phyloP scores from a whole-genome alignment of 1,140 invertebrate genomes.

The Drosophila suzukii region DNA sequence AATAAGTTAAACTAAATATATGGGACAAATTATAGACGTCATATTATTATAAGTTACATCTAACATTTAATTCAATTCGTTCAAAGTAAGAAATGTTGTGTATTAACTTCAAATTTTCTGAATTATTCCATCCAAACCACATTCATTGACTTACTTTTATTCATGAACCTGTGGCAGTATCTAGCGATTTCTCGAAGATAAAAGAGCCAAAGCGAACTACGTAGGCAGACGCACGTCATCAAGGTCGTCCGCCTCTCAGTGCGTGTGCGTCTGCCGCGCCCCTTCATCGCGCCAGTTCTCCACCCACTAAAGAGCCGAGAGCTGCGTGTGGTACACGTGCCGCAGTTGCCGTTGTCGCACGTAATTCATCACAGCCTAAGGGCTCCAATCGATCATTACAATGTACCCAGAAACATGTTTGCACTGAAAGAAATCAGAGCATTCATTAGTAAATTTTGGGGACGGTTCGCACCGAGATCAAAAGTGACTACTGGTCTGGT shows the following conservation, averaged over 20 bases:
- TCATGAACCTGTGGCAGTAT: background rate
- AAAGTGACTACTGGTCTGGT: too few species aligned
- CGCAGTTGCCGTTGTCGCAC: conserved; percentile 38
- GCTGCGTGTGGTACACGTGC: conserved; percentile 65
- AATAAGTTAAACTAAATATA: too few species aligned
- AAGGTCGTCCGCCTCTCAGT: conserved; percentile 50
- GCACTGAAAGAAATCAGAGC: background rate
- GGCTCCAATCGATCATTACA: conserved; percentile 27
- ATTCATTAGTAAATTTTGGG: too few species aligned
- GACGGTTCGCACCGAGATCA: too few species aligned
- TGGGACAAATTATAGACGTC: too few species aligned
- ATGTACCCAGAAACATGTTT: conserved; percentile 9
- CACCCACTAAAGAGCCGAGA: conserved; percentile 15
- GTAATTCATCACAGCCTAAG: conserved; percentile 52
- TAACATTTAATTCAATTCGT: background rate
- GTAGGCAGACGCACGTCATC: conserved; percentile 42
- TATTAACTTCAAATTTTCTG: background rate
- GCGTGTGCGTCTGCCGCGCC: conserved; percentile 47
- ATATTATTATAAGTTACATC: too few species aligned
- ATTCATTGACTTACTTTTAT: background rate
- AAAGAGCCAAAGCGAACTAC: conserved; percentile 7
- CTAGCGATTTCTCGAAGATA: conserved; percentile 18
- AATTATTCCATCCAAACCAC: background rate
- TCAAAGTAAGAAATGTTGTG: background rate
- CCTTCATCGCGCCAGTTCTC: background rate